Evolutionary conservation across 2,888 invertebrate genomes (phyloP).

Genomic region (Nephrocerus scutellatus): DNA sequence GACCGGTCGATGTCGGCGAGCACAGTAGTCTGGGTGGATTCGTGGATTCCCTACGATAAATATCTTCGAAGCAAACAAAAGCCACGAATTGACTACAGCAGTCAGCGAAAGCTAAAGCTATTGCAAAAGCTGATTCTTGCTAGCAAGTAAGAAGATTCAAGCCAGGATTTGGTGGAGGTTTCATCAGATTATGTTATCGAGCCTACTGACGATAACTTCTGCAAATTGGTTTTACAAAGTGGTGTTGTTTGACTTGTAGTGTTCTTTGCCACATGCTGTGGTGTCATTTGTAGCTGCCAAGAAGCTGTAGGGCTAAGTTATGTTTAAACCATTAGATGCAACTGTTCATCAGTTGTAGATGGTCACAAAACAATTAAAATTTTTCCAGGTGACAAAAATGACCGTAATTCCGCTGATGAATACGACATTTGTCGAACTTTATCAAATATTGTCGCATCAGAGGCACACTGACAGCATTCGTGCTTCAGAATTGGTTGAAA

Average conservation of each 20-base stretch:
- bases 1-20: slow-evolving; percentile 87
- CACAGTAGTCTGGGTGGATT: slow-evolving; percentile 73
- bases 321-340: slow-evolving; percentile 93
- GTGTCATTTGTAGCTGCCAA: slow-evolving; percentile 96
- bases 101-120: slow-evolving; percentile 74
- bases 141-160: slow-evolving; percentile 64
- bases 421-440: slow-evolving; percentile 91
- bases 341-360: slow-evolving; percentile 78
- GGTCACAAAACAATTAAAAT: slow-evolving; percentile 97
- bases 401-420: slow-evolving; percentile 62
- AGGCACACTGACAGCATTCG: slow-evolving; percentile 81
- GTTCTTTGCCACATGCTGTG: slow-evolving; percentile 96
- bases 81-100: slow-evolving; percentile 76
- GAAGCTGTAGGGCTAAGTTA: slow-evolving; percentile 92
- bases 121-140: slow-evolving; percentile 81
- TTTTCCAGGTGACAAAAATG: slow-evolving; percentile 72
- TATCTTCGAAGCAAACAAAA: slow-evolving; percentile 79
- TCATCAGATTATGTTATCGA: slow-evolving; percentile 64
- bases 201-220: slow-evolving; percentile 93
- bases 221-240: slow-evolving; percentile 80
- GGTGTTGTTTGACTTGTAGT: slow-evolving; percentile 97
- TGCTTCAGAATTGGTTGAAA: slow-evolving; percentile 78
- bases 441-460: slow-evolving; percentile 81
- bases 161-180: slow-evolving; percentile 58
- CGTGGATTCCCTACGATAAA: slow-evolving; percentile 94